Conservation (phyloP, 2,888 invertebrate genomes). For the Diplazon laetatorius region DNA sequence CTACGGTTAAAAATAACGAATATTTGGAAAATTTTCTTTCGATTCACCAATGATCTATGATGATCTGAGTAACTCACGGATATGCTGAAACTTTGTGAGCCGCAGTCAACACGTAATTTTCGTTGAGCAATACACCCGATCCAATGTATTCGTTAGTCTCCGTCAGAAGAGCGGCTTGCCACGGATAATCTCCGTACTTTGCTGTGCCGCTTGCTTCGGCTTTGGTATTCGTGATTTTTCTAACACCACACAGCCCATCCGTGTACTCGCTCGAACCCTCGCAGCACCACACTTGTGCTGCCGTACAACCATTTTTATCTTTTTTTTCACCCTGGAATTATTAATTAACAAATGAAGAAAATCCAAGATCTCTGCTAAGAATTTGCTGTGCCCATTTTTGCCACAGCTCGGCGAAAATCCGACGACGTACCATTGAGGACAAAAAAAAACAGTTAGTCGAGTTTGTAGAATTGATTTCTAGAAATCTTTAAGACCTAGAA, state of each 20-base stretch:
- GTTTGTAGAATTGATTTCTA: no score
- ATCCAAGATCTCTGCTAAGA: no score
- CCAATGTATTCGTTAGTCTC: conserved; percentile 71
- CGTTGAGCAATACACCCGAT: conserved; percentile 79
- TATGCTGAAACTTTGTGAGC: conserved; percentile 83
- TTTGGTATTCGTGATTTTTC: conserved; percentile 69
- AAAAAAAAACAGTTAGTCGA: no score
- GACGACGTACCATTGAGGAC: no score
- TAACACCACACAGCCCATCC: conserved; percentile 71
- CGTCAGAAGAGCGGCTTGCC: conserved; percentile 76
- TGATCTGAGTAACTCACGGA: conserved; percentile 70
- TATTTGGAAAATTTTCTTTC: no score
- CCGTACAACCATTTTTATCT: conserved; percentile 53
- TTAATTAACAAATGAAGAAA: conserved; percentile 17
- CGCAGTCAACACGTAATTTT: conserved; percentile 82
- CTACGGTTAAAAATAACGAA: no score
- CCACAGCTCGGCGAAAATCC: no score
- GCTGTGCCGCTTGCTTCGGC: conserved; percentile 72
- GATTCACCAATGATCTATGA: no score
- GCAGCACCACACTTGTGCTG: conserved; percentile 70
- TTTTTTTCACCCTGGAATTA: conserved; percentile 17
- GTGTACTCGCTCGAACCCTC: conserved; percentile 36
- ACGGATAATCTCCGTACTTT: conserved; percentile 76
- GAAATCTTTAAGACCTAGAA: no score
- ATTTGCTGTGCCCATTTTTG: no score